Evolutionary conservation across 2,113 vertebrate genomes (phyloP), one percentile per base, ranked within the genome.

Genomic region (Cygnus buccinator): DNA sequence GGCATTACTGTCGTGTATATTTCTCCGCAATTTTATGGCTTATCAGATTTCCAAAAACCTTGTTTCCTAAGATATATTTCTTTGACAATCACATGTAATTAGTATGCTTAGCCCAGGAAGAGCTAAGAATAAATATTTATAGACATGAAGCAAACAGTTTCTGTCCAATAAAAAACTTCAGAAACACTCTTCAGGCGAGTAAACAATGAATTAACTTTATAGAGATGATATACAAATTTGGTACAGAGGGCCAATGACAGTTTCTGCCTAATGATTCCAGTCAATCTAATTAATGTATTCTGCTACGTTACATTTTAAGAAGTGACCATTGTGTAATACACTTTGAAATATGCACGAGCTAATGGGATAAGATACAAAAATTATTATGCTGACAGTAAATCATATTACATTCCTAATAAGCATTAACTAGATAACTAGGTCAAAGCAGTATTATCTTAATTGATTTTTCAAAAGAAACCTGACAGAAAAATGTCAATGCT

Each of bases 361-460:
- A 99, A 99, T 99, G 99, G 99, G 99, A 99, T 99, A 99, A 99
- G 99, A 99, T 99, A 99, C 99, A 99, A 99, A 99, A 99, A 99
- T 99, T 99, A 99, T 99, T 99, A 99, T 99, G 99, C 99, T 99
- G 99, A 99, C 99, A 99, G 99, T 99, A 99, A 99, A 99, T 99
- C 99, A 99, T 99, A 99, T 99, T 99, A 99, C 99, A 99, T 98
- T 99, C 98, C 99, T 99, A 99, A 99, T 99, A 99, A 99, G 99
- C 99, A 99, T 99, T 99, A 99, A 99, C 99, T 99, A 99, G 99
- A 99, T 99, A 99, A 99, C 99, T 99, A 99, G 99, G 99, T 99
- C 99, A 99, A 99, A 99, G 99, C 99, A 99, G 99, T 99, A 99
- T 99, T 99, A 99, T 99, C 99, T 99, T 99, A 99, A 99, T 99